phyloP scores from a whole-genome alignment of 1,140 invertebrate genomes.

The Phthorimaea operculella region DNA sequence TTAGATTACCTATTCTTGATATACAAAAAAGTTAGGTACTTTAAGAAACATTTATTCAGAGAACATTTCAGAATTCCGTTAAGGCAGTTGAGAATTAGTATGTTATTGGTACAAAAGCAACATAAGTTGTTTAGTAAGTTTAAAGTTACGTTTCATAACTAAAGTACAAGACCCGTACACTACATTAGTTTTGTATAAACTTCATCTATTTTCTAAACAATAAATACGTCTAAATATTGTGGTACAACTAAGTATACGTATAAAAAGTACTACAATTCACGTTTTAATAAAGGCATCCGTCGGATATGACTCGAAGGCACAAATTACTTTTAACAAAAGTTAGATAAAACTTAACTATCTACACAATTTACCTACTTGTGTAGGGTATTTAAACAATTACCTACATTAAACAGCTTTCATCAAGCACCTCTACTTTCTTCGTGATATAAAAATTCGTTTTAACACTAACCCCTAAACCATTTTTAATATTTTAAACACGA shows the following conservation, averaged over 20 bases:
- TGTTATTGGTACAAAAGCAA: background rate
- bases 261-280: constrained; percentile 44
- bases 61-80: background rate
- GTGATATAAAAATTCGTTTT: constrained; percentile 29
- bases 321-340: constrained; percentile 36
- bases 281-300: constrained; percentile 44
- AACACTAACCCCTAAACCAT: constrained; percentile 43
- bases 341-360: constrained; percentile 3
- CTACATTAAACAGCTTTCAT: constrained; percentile 9
- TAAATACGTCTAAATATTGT: constrained; percentile 25
- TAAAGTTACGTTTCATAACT: background rate
- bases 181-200: constrained; percentile 9
- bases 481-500: constrained; percentile 30
- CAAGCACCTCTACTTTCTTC: constrained; percentile 44
- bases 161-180: background rate
- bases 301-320: constrained; percentile 64
- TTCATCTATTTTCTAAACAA: constrained; percentile 14
- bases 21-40: background rate
- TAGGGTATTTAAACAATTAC: constrained; percentile 19
- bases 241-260: constrained; percentile 32
- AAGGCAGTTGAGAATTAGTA: background rate
- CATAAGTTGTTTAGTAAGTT: background rate
- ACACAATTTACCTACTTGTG: constrained; percentile 22
- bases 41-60: background rate
- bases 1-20: constrained; percentile 26